Evolutionary conservation across 2,113 vertebrate species (phyloP).

Genomic region (Tragulus kanchil): DNA sequence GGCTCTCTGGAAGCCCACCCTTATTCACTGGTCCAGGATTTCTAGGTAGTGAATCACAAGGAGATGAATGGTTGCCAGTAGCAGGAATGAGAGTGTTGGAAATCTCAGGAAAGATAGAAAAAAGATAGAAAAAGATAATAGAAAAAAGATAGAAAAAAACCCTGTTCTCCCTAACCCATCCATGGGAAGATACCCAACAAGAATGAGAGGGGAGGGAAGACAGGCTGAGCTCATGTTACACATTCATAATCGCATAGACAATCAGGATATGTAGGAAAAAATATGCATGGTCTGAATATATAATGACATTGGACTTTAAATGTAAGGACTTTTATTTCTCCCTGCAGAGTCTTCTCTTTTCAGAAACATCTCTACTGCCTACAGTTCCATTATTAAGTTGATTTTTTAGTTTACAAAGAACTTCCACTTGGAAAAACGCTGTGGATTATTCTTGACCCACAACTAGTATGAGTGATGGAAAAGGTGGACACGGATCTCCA

Average conservation of each 20-base stretch:
- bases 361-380: not conserved
- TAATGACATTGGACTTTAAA: not conserved
- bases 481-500: not conserved
- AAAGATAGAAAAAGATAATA: not conserved
- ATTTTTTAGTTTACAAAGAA: conserved; percentile 6
- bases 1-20: not conserved
- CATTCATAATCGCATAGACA: not conserved
- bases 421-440: not conserved
- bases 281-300: not conserved
- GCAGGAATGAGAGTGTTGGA: not conserved
- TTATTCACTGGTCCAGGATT: not conserved
- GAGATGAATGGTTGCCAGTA: not conserved
- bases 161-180: not conserved
- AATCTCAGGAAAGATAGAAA: not conserved
- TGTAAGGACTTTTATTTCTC: not conserved
- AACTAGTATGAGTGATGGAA: not conserved
- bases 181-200: not conserved
- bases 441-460: not conserved
- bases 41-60: not conserved
- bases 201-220: not conserved
- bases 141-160: not conserved
- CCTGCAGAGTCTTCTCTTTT: not conserved
- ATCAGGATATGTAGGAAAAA: not conserved
- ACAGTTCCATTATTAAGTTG: not conserved
- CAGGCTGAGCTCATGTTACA: too few species aligned